A percentile compares a stretch with the other conserved stretches of the same genome.
Evolutionary conservation across 2,113 vertebrate genomes (phyloP).

Genomic region (Climacteris rufus): DNA sequence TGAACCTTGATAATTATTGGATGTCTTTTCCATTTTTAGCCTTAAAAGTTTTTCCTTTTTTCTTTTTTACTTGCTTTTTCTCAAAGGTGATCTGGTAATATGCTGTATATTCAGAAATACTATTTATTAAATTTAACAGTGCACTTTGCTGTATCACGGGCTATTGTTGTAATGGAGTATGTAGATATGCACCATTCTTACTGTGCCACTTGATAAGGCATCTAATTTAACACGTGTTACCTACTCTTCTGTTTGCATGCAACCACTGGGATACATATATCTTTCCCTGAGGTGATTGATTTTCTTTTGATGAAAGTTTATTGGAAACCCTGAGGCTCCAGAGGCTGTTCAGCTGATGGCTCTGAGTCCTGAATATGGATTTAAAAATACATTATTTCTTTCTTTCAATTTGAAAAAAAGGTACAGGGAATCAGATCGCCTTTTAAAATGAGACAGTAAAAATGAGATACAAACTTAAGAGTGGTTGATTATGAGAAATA

Average conservation of each 20-base stretch:
- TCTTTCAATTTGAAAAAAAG: background rate
- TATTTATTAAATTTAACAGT: background rate
- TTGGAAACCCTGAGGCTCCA: slow-evolving; percentile 25
- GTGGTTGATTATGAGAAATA: slow-evolving; percentile 20
- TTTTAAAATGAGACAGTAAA: slow-evolving; percentile 26
- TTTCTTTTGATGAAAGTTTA: slow-evolving; percentile 47
- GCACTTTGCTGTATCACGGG: background rate
- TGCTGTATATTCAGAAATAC: background rate
- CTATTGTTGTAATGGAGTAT: background rate
- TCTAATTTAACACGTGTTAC: background rate
- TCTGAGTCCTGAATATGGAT: background rate
- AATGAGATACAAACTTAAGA: slow-evolving; percentile 42
- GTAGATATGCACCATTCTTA: background rate
- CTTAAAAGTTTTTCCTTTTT: background rate
- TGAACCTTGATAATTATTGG: background rate
- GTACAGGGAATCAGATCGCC: background rate
- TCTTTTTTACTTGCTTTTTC: background rate
- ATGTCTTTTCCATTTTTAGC: background rate
- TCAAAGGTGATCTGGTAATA: background rate
- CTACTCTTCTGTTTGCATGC: background rate
- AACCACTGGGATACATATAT: background rate
- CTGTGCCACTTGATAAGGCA: background rate
- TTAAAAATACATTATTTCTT: slow-evolving; percentile 22
- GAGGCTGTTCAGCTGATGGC: slow-evolving; percentile 11
- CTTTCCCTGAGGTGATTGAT: slow-evolving; percentile 36